Base-by-base conservation (phyloP, 1,140 invertebrate species). In the Drosophila saltans region DNA sequence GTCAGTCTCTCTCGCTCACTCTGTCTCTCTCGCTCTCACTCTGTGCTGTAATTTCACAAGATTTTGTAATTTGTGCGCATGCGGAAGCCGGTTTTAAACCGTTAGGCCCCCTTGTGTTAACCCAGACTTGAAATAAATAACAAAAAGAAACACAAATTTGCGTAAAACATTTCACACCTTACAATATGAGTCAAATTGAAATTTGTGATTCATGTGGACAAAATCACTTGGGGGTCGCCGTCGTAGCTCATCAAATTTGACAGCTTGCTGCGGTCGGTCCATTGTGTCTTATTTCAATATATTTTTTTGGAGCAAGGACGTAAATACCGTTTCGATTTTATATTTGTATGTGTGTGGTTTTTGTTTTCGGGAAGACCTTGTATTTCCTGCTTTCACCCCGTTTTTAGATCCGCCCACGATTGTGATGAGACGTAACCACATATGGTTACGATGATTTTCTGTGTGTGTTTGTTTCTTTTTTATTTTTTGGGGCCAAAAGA, bases 91-190 rank as follows among this genome's bases (percentile, higher is more conserved):
- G 82, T 86, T 81, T 81, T 56, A 0, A 60, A 62, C 78, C 82
- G 81, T 83, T 82, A 65, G 60, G 36, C 69, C 33, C 16, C 30
- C 16, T 39, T 40, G 57, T 39, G 67, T 76, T 78, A 81, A 82
- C 78, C 81, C 81, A 85, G 86, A 70, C 75, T 71, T 67, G 82
- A 86, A 86, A 86, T 86, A 86, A 88, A 85, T 81, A 85, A 76
- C 80, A 85, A 85, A 75, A 65, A 79, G 16, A 16, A 16, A 16
- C 16, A 16, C 16, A 16, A 66, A 33, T 48, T 71, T 72, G 69
- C 78, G 78, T 70, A 78, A 75, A 84, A 52, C 69, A 58, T 63
- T 81, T 80, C 67, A 33, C 78, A 55, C 59, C 64, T 73, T 61
- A 61, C 71, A 61, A 66, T 61, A 83, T 86, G 82, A 86, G 72